These are phyloP conservation scores for Drosophila leontia DNA, from an alignment of 1,140 invertebrate genomes.

Conservation along the genomic window DNA sequence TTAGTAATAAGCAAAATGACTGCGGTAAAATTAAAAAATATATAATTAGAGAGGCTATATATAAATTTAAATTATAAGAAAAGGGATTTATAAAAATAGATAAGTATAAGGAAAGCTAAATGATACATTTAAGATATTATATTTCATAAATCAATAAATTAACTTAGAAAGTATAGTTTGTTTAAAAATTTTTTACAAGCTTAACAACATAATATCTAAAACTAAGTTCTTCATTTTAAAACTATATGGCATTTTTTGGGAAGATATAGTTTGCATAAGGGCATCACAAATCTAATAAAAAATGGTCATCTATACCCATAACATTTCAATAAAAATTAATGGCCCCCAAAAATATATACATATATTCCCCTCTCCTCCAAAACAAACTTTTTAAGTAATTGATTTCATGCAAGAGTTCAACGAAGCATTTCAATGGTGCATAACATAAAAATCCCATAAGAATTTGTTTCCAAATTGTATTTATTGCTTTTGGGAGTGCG, in stretches of 20 bases:
- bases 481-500: slow-evolving; percentile 39
- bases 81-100: too few relatives aligned
- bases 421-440: slow-evolving; percentile 11
- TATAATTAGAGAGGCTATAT: too few relatives aligned
- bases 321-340: neutral
- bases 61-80: too few relatives aligned
- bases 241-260: neutral
- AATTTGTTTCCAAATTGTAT: slow-evolving; percentile 40
- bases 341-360: neutral
- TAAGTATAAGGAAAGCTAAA: too few relatives aligned
- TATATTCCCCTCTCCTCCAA: neutral
- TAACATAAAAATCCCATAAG: slow-evolving; percentile 33
- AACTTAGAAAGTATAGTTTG: too few relatives aligned
- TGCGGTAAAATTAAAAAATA: too few relatives aligned
- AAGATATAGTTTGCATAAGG: neutral
- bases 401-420: slow-evolving; percentile 13
- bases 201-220: neutral
- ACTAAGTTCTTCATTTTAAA: neutral
- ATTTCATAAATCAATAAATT: too few relatives aligned
- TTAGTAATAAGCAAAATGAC: too few relatives aligned
- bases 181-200: too few relatives aligned
- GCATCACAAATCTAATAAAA: neutral
- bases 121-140: too few relatives aligned
- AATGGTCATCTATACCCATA: too few relatives aligned
- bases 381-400: slow-evolving; percentile 36